Percentiles rank a stretch among this genome's conserved stretches.
Conservation (phyloP, 2,888 invertebrate genomes). For the Lycaena phlaeas region DNA sequence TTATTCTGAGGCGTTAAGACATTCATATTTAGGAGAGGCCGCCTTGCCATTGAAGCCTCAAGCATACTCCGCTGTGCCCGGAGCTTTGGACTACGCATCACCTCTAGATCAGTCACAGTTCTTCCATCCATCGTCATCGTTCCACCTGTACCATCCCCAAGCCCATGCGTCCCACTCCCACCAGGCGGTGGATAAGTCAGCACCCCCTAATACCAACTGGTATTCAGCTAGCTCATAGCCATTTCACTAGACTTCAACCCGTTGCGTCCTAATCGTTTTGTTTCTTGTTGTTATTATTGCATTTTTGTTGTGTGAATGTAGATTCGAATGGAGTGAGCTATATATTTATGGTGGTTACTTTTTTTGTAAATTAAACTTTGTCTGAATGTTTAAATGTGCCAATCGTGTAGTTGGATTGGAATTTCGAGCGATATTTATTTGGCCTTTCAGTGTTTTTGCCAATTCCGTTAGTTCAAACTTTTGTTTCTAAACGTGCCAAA, state of each 20-base stretch:
- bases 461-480: background rate
- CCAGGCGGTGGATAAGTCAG: conserved; percentile 73
- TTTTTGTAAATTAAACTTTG: background rate
- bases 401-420: no score
- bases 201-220: conserved; percentile 81
- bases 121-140: conserved; percentile 84
- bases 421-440: background rate
- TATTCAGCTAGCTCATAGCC: conserved; percentile 85
- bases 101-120: conserved; percentile 87
- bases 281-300: conserved; percentile 8
- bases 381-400: background rate
- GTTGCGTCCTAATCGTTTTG: conserved; percentile 17
- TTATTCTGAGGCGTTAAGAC: conserved; percentile 77
- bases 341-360: conserved; percentile 6
- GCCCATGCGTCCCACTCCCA: conserved; percentile 59
- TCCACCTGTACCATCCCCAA: conserved; percentile 89
- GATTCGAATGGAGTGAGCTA: background rate
- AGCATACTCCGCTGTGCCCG: conserved; percentile 84
- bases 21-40: conserved; percentile 65
- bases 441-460: no score
- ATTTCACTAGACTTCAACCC: conserved; percentile 23
- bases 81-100: conserved; percentile 78
- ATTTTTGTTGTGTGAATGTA: conserved; percentile 1
- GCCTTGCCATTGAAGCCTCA: conserved; percentile 89
- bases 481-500: background rate